Evolutionary conservation across 1,140 invertebrate species (phyloP), one percentile per base, ranked within the genome.

Genomic region (Drosophila pseudoobscura): DNA sequence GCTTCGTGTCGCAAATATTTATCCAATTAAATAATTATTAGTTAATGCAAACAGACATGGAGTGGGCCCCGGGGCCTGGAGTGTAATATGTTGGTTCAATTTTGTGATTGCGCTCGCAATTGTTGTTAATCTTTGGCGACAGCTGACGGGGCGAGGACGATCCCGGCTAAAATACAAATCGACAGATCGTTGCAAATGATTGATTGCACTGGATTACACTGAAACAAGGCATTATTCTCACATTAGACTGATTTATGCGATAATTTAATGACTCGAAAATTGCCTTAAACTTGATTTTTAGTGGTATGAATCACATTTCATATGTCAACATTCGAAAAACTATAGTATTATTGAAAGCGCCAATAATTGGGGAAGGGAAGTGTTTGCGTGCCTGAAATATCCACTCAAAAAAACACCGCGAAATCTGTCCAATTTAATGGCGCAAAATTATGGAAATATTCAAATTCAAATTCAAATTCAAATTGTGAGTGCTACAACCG

Each of bases 11-110:
- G 53, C 78, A 75, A 62, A 85, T 85, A 82, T 82, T 82, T 85
- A 87, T 87, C 29, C 74, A 85, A 85, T 85, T 85, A 87, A 68
- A 76, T 78, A 82, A 85, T 85, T 85, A 85, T 80, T 59, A 75
- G 35, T 70, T 62, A 83, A 83, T 83, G 69, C 61, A 65, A 82
- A 75, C 63, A 77, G 79, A 83, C 79, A 62, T 59, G 2, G 29
- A 6, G 29, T 26, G 59, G 29, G 56, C 0, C 17, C 17, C 6
- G 59, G 29, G 56, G 47, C 17, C 9, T 44, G 43, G 53, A 31
- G 55, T 55, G 45, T 62, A 75, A 74, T 61, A 63, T 76, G 62
- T 64, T 75, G 39, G 62, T 51, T 77, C 68, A 83, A 84, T 78
- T 84, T 47, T 44, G 50, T 62, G 65, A 56, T 59, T 59, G 70